Base-by-base conservation (phyloP, 2,888 invertebrate species). In the Oxycera nigricornis region DNA sequence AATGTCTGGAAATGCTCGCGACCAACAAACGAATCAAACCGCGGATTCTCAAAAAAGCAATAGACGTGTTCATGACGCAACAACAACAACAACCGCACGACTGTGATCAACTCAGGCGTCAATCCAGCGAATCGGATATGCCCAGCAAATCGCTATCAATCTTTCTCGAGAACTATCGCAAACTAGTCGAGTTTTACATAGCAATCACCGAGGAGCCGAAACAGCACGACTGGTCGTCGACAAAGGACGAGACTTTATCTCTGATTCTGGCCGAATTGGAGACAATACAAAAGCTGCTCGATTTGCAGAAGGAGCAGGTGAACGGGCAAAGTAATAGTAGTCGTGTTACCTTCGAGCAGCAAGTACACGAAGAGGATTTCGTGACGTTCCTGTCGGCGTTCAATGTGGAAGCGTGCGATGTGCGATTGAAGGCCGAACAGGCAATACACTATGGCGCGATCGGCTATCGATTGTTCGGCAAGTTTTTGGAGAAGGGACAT, bases 1-100 rank as follows among this genome's bases (percentile, higher is more conserved):
- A 93, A 81, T 90, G 90, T 72, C 81, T 94, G 62, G 93, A 94
- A 82, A 88, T 92, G 86, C 83, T 94, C 76, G 86, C 90, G 67
- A 88, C 87, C 74, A 91, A 89, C 80, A 91, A 90, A 82, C 88
- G 90, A 77, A 85, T 91, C 41, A 86, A 89, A 11, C 89, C 91
- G 0, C 88, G 89, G 78, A 86, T 90, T 57, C 85, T 92, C 26
- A 85, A 89, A 75, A 81, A 84, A 82, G 88, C 82, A 78, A 87
- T 83, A 78, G 82, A 80, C 83, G 87, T 81, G 0, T 82, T 85
- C 83, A 86, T 39, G 82, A 84, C 75, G 77, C 83, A 2, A 78
- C 80, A 81, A 74, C 85, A 86, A 74, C 77, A 79, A 50, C 81
- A 81, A 1, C 22, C 59, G 11, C 41, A 67, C 2, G 82, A 84